phyloP scores from a whole-genome alignment of 2,888 invertebrate genomes.

The Synergus laeviventris region DNA sequence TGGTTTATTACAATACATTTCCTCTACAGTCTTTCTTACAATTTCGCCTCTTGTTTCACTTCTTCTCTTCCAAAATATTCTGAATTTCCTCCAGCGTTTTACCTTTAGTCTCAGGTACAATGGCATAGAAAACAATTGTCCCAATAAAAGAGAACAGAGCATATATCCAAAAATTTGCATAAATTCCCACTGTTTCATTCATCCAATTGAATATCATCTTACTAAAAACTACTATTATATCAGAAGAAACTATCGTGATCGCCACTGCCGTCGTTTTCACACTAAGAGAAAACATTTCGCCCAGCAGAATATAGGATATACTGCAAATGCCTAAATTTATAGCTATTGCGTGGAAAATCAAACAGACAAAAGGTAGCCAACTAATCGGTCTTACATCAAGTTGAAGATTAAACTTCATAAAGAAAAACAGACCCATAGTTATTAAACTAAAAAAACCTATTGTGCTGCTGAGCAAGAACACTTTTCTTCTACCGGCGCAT shows the following conservation, averaged over 20 bases:
- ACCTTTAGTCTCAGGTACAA: constrained; percentile 81
- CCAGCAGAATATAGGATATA: constrained; percentile 81
- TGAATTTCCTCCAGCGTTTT: constrained; percentile 80
- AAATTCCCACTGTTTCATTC: constrained; percentile 64
- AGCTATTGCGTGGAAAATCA: constrained; percentile 80
- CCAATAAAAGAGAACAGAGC: constrained; percentile 62
- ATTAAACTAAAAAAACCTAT: constrained; percentile 78
- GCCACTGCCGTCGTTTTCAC: constrained; percentile 82
- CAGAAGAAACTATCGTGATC: constrained; percentile 80
- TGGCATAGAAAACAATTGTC: constrained; percentile 77
- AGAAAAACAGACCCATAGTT: constrained; percentile 79
- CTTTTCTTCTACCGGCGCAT: constrained; percentile 80
- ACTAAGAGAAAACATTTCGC: constrained; percentile 81
- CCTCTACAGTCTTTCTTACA: too few species aligned
- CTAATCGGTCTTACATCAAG: constrained; percentile 76
- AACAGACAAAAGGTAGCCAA: constrained; percentile 80
- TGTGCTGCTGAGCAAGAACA: constrained; percentile 80
- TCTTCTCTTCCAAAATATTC: constrained; percentile 56
- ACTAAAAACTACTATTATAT: constrained; percentile 79
- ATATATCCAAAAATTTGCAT: constrained; percentile 65
- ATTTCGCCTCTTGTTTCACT: not conserved
- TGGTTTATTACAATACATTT: too few species aligned
- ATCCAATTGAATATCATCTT: constrained; percentile 74
- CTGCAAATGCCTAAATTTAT: constrained; percentile 82
- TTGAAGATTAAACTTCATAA: constrained; percentile 77